Evolutionary conservation across 2,797 vertebrate genomes (phyloP).

Genomic region (Lemur catta): DNA sequence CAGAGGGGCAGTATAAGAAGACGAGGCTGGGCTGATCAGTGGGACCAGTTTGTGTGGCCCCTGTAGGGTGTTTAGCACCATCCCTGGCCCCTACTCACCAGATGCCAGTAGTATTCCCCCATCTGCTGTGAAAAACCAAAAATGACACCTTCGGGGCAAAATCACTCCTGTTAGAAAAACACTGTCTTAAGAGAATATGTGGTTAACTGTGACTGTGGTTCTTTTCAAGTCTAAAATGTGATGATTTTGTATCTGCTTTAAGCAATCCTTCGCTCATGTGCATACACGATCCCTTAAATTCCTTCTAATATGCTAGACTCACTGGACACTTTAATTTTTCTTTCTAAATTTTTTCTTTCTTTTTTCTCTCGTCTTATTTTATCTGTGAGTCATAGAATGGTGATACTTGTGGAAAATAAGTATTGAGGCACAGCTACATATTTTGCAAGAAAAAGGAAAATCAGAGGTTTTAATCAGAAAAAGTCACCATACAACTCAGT

Average conservation of each 20-base stretch:
- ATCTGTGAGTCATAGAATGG: not conserved
- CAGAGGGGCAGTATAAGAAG: not conserved
- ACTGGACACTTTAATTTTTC: not conserved
- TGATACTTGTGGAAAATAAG: not conserved
- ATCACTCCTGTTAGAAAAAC: not conserved
- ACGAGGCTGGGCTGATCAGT: too few relatives aligned
- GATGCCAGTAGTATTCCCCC: not conserved
- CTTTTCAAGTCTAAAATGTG: not conserved
- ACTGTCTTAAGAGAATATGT: not conserved
- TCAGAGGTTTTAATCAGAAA: not conserved
- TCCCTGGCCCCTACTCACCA: not conserved
- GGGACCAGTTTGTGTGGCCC: too few relatives aligned
- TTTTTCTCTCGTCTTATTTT: not conserved
- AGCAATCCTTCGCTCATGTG: not conserved
- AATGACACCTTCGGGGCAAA: not conserved
- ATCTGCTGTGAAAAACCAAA: not conserved
- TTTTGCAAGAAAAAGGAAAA: constrained; percentile 5
- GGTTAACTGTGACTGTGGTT: not conserved
- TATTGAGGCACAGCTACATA: not conserved
- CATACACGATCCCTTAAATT: not conserved
- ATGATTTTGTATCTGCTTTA: not conserved
- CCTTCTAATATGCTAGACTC: not conserved
- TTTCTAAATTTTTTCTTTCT: not conserved
- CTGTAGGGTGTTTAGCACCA: not conserved
- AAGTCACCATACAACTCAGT: not conserved